Percentiles rank a stretch among this genome's conserved stretches.
These are phyloP conservation scores for Chymomyza costata DNA, from an alignment of 1,140 invertebrate species.

Conservation along the genomic window DNA sequence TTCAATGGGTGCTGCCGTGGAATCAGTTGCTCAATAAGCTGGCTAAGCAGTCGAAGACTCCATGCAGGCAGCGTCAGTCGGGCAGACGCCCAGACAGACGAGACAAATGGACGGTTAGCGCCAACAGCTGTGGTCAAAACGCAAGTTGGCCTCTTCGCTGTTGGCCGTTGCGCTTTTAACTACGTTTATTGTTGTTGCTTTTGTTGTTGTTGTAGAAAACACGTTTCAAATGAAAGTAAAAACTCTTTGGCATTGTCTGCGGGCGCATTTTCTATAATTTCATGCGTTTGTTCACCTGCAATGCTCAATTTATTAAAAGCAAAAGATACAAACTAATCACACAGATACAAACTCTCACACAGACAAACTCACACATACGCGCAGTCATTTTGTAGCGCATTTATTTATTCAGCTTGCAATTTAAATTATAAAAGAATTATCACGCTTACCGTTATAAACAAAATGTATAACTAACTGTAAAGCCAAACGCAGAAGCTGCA, in stretches of 20 bases:
- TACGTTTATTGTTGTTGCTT: background rate
- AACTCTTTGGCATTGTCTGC: conserved; percentile 64
- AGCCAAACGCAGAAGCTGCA: too few relatives aligned
- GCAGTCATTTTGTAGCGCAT: too few relatives aligned
- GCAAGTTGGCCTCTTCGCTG: too few relatives aligned
- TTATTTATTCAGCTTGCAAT: conserved; percentile 30
- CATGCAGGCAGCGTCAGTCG: conserved; percentile 30
- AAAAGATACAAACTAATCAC: too few relatives aligned
- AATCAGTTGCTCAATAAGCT: conserved; percentile 57
- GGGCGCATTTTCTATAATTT: conserved; percentile 8
- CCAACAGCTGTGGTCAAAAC: conserved; percentile 49
- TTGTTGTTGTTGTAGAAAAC: too few relatives aligned
- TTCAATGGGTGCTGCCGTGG: conserved; percentile 63
- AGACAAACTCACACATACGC: too few relatives aligned
- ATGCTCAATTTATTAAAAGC: conserved; percentile 17
- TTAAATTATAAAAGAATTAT: conserved; percentile 65
- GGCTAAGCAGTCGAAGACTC: conserved; percentile 10
- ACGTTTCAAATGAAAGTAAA: conserved; percentile 72
- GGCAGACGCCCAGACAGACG: too few relatives aligned
- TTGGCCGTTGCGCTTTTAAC: background rate
- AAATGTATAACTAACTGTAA: too few relatives aligned
- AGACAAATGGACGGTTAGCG: too few relatives aligned
- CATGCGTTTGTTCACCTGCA: conserved; percentile 61
- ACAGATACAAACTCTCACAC: too few relatives aligned
- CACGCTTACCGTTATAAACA: conserved; percentile 54